These are phyloP conservation scores for Fragum sueziense DNA, from an alignment of 2,888 invertebrate species.

Conservation along the genomic window DNA sequence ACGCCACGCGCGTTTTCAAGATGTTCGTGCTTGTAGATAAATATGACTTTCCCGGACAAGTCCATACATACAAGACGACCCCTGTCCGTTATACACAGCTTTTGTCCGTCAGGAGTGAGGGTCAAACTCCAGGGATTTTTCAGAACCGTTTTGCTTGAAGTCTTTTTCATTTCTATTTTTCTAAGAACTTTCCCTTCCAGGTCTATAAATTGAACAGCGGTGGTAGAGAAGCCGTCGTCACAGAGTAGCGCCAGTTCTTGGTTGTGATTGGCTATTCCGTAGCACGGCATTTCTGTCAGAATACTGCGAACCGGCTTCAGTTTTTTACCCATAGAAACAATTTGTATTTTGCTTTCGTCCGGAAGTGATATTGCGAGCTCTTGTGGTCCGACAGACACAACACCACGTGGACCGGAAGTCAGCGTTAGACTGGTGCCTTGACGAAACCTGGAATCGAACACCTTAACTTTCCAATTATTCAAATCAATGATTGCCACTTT, in stretches of 20 bases:
- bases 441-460: slow-evolving; percentile 53
- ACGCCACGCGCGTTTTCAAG: slow-evolving; percentile 51
- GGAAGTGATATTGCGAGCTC: slow-evolving; percentile 59
- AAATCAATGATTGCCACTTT: slow-evolving; percentile 53
- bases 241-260: slow-evolving; percentile 51
- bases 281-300: slow-evolving; percentile 53
- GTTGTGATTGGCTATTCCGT: slow-evolving; percentile 46
- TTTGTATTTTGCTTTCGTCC: slow-evolving; percentile 56
- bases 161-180: slow-evolving; percentile 45
- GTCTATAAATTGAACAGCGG: slow-evolving; percentile 45
- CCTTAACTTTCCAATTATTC: slow-evolving; percentile 51
- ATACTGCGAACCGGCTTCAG: slow-evolving; percentile 48
- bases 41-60: slow-evolving; percentile 39
- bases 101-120: slow-evolving; percentile 55
- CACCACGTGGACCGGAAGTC: slow-evolving; percentile 49
- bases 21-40: slow-evolving; percentile 45
- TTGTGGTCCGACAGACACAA: slow-evolving; percentile 47
- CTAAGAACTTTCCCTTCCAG: slow-evolving; percentile 42
- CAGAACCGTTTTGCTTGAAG: slow-evolving; percentile 32
- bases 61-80: slow-evolving; percentile 51
- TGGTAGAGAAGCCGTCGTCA: slow-evolving; percentile 55
- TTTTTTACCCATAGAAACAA: slow-evolving; percentile 44
- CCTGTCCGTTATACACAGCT: slow-evolving; percentile 51
- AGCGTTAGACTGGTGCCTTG: slow-evolving; percentile 35
- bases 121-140: slow-evolving; percentile 54